Conservation (phyloP, 2,888 invertebrate genomes). For the Macrophya annulata region DNA sequence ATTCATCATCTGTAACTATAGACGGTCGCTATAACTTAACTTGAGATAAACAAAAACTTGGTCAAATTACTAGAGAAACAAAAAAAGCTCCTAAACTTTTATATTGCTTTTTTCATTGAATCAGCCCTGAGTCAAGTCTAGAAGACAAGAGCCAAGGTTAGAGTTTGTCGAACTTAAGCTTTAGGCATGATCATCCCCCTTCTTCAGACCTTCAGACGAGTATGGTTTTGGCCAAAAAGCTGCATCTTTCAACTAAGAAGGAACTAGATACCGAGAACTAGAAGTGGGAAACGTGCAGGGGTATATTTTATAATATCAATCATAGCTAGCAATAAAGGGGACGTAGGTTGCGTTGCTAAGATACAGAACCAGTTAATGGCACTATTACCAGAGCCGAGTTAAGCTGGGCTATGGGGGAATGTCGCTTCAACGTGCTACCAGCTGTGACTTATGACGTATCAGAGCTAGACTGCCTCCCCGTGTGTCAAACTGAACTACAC, state of each 20-base stretch:
- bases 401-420: conserved; percentile 65
- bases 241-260: background rate
- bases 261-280: background rate
- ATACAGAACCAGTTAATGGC: conserved; percentile 76
- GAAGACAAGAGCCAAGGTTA: background rate
- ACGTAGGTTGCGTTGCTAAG: conserved; percentile 72
- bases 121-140: background rate
- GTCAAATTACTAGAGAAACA: background rate
- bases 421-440: conserved; percentile 77
- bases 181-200: background rate
- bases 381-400: conserved; percentile 71
- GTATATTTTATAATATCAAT: conserved; percentile 76
- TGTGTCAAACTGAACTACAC: conserved; percentile 65
- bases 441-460: conserved; percentile 78
- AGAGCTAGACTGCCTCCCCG: conserved; percentile 56
- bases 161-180: background rate
- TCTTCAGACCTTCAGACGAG: background rate
- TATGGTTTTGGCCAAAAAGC: background rate
- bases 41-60: background rate
- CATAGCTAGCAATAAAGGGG: conserved; percentile 73
- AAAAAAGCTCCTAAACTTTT: conserved; percentile 16
- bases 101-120: conserved; percentile 46
- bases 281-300: conserved; percentile 18
- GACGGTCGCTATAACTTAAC: background rate
- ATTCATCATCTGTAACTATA: background rate